phyloP scores from a whole-genome alignment of 2,113 vertebrate genomes.

The Prunella fulvescens region DNA sequence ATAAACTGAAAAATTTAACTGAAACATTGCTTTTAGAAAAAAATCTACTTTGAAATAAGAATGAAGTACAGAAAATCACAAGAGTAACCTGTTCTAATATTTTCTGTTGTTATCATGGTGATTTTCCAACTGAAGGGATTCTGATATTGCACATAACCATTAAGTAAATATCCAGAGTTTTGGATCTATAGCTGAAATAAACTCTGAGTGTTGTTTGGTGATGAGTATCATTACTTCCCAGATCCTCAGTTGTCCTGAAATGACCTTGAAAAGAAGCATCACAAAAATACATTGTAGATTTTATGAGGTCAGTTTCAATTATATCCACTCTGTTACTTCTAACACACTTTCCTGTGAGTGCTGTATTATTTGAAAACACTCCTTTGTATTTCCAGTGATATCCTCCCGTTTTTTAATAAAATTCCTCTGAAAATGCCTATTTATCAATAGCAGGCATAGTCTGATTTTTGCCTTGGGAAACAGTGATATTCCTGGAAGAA shows the following conservation, averaged over 20 bases:
- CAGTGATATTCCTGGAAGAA: slow-evolving; percentile 5
- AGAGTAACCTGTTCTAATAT: neutral
- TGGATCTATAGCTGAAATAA: slow-evolving; percentile 11
- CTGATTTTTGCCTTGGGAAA: slow-evolving; percentile 40
- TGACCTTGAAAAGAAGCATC: slow-evolving; percentile 46
- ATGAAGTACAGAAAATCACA: neutral
- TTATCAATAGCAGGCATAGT: neutral
- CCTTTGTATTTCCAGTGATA: slow-evolving; percentile 8
- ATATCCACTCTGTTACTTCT: slow-evolving; percentile 29
- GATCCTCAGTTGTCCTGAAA: slow-evolving; percentile 59
- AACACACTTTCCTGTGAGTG: neutral
- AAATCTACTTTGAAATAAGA: neutral
- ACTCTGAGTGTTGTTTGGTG: neutral
- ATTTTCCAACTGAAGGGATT: neutral
- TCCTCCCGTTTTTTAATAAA: slow-evolving; percentile 20
- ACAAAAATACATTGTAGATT: slow-evolving; percentile 12
- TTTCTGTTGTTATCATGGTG: neutral
- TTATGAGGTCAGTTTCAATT: slow-evolving; percentile 58
- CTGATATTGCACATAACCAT: slow-evolving; percentile 35
- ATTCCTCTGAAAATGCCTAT: slow-evolving; percentile 32
- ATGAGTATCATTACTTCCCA: neutral
- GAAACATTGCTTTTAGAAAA: neutral
- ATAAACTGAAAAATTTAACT: neutral
- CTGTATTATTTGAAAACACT: neutral
- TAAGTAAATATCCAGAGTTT: slow-evolving; percentile 2